Percentiles rank a stretch among this genome's conserved stretches.
Evolutionary conservation across 2,888 invertebrate species (phyloP).

Genomic region (Copidosoma aretas): DNA sequence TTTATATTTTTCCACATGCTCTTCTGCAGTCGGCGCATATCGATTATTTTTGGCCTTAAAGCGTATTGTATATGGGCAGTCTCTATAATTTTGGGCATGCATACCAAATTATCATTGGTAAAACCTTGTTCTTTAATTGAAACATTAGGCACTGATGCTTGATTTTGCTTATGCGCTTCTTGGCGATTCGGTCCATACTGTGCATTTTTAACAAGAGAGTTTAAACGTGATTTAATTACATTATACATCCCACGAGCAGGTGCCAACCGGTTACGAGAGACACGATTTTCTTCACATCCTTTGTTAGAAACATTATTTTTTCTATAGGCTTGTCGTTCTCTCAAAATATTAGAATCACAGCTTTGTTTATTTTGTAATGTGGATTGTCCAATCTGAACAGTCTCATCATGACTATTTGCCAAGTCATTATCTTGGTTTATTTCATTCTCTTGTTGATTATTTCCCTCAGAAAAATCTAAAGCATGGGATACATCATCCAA

Average conservation of each 20-base stretch:
- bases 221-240: slow-evolving; percentile 16
- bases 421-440: no score
- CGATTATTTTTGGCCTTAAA: slow-evolving; percentile 82
- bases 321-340: background rate
- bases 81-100: slow-evolving; percentile 70
- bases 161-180: slow-evolving; percentile 43
- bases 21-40: slow-evolving; percentile 84
- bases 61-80: slow-evolving; percentile 82
- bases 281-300: slow-evolving; percentile 53
- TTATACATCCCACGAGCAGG: slow-evolving; percentile 59
- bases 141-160: slow-evolving; percentile 25
- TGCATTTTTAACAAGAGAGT: slow-evolving; percentile 53
- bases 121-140: slow-evolving; percentile 54
- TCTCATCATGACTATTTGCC: no score
- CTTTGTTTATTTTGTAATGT: no score
- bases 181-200: slow-evolving; percentile 55
- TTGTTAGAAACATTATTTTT: slow-evolving; percentile 9
- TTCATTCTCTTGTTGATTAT: no score
- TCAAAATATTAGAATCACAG: no score
- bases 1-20: slow-evolving; percentile 74
- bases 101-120: slow-evolving; percentile 69
- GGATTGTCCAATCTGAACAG: no score
- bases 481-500: no score
- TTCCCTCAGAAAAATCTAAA: no score
- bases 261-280: slow-evolving; percentile 65